Percentiles rank a stretch among this genome's conserved stretches.
Evolutionary conservation across 1,140 invertebrate species (phyloP).

Genomic region (Hypothenemus hampei): DNA sequence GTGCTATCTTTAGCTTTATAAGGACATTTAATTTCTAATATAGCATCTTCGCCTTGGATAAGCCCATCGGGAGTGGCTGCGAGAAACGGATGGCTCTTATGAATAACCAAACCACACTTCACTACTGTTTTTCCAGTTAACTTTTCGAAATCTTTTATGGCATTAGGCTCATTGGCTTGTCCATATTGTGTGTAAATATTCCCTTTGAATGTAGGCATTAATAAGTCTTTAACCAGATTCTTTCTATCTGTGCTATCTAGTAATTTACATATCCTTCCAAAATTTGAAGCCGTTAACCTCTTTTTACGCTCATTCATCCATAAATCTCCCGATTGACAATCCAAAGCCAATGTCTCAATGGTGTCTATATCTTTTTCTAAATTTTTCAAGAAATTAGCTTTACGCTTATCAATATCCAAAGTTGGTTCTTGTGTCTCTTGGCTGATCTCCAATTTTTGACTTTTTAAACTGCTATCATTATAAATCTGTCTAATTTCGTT

Average conservation of each 20-base stretch:
- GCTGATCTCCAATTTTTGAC: not conserved
- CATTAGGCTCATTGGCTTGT: constrained; percentile 23
- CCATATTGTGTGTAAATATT: constrained; percentile 28
- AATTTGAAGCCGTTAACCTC: constrained; percentile 37
- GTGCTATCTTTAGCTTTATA: constrained; percentile 22
- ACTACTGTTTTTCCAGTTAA: constrained; percentile 16
- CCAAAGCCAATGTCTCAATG: constrained; percentile 18
- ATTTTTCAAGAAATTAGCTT: constrained; percentile 18
- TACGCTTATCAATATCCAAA: constrained; percentile 3
- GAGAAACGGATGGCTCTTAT: constrained; percentile 26
- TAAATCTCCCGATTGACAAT: constrained; percentile 19
- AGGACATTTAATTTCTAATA: constrained; percentile 33
- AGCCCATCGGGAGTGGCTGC: constrained; percentile 32
- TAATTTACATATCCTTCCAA: constrained; percentile 34
- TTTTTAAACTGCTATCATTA: constrained; percentile 6
- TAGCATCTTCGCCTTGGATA: constrained; percentile 19
- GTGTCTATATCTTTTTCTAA: constrained; percentile 21
- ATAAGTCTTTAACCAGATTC: constrained; percentile 27
- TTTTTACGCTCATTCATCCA: constrained; percentile 29
- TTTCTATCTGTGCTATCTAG: constrained; percentile 23
- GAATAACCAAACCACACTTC: constrained; percentile 25
- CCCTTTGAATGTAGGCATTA: constrained; percentile 24
- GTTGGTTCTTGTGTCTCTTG: constrained; percentile 1
- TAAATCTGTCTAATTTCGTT: constrained; percentile 26
- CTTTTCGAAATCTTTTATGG: constrained; percentile 18